Base-by-base conservation (phyloP, 2,797 vertebrate species). In the Streptopelia turtur region DNA sequence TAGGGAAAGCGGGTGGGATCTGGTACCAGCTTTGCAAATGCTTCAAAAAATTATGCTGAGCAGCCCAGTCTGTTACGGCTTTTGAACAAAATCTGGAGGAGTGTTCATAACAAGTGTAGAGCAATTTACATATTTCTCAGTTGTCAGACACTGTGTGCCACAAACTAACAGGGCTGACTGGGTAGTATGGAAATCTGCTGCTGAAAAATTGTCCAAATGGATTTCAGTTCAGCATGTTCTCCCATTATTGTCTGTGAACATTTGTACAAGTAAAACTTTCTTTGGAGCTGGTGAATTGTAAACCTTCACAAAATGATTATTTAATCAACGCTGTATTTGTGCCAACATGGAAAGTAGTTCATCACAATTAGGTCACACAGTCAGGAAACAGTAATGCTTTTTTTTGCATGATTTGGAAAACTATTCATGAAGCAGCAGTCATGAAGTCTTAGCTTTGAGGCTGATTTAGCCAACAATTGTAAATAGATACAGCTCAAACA, bases 41-140 rank as follows among this genome's bases (percentile, higher is more conserved):
- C 96, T 94, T 96, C 77, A 93, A 70, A 91, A 95, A 96, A 94
- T 96, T 95, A 95, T 96, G 91, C 95, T 94, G 94, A 90, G 80
- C 91, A 96, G 83, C 85, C 94, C 80, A 84, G 81, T 74, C 91
- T 96, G 95, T 93, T 94, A 83, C 85, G 94, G 95, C 66, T 91
- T 96, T 88, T 95, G 96, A 96, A 88, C 95, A 91, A 94, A 96
- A 93, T 96, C 94, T 96, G 95, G 91, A 94, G 95, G 85, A 96
- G 91, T 94, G 89, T 90, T 97, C 93, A 74, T 94, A 94, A 93
- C 94, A 96, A 96, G 86, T 93, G 95, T 93, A 93, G 93, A 84
- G 49, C 91, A 95, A 94, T 96, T 96, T 96, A 94, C 93, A 94
- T 97, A 89, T 94, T 94, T 95, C 95, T 96, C 95, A 93, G 95